These are phyloP conservation scores for Formica selysi DNA, from an alignment of 1,140 invertebrate genomes.

Conservation along the genomic window DNA sequence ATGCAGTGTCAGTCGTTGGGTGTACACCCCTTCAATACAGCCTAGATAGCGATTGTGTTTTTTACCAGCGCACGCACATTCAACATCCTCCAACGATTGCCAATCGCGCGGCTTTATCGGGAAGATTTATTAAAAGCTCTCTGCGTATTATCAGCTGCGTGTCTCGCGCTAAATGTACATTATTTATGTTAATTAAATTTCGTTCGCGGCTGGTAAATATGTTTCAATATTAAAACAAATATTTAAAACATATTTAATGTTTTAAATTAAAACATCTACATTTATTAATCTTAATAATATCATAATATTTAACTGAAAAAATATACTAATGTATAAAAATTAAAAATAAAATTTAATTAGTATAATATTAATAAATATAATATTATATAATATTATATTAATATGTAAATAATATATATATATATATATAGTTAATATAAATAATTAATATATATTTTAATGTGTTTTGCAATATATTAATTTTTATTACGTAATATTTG, in stretches of 20 bases:
- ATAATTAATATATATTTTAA: conserved; percentile 4
- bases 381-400: too few species aligned
- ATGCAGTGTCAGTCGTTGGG: conserved; percentile 36
- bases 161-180: conserved; percentile 5
- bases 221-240: background rate
- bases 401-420: too few species aligned
- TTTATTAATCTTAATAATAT: background rate
- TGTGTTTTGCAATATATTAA: background rate
- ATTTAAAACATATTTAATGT: background rate
- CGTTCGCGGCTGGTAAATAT: background rate
- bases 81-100: conserved; percentile 31
- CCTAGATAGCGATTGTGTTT: conserved; percentile 66
- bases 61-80: conserved; percentile 29
- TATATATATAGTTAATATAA: conserved; percentile 1
- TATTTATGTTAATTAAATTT: conserved; percentile 16
- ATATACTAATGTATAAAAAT: background rate
- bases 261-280: background rate
- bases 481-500: background rate
- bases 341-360: too few species aligned
- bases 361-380: too few species aligned
- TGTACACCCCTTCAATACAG: conserved; percentile 70
- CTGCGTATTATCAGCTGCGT: conserved; percentile 17
- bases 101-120: conserved; percentile 22
- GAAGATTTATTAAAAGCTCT: conserved; percentile 49
- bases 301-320: background rate